Percentiles rank a stretch among this genome's conserved stretches.
Evolutionary conservation across 2,888 invertebrate species (phyloP).

Genomic region (Tachystola acroxantha): DNA sequence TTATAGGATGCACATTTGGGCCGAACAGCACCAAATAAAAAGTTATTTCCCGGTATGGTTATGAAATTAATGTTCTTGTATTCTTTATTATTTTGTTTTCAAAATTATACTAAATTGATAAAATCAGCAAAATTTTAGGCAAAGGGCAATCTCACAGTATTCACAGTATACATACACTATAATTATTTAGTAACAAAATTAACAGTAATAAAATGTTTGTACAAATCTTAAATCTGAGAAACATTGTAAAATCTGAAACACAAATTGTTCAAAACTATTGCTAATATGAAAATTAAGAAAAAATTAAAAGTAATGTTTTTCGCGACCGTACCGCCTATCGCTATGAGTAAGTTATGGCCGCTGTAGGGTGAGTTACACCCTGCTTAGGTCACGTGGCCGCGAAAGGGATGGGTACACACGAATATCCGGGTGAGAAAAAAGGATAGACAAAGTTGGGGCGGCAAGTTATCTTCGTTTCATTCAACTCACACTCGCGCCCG

Average conservation of each 20-base stretch:
- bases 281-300: too few relatives aligned
- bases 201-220: too few relatives aligned
- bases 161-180: too few relatives aligned
- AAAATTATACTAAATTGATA: not conserved
- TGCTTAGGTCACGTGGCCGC: conserved; percentile 76
- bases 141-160: too few relatives aligned
- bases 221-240: too few relatives aligned
- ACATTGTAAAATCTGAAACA: too few relatives aligned
- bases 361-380: conserved; percentile 78
- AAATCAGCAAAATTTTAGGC: not conserved
- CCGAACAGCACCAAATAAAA: conserved; percentile 69
- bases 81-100: conserved; percentile 5
- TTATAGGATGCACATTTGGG: conserved; percentile 76
- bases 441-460: conserved; percentile 67
- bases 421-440: conserved; percentile 37
- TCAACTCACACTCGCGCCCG: conserved; percentile 75
- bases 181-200: too few relatives aligned
- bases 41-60: conserved; percentile 56
- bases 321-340: conserved; percentile 75
- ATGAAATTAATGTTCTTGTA: conserved; percentile 43
- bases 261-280: too few relatives aligned
- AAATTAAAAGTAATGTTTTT: conserved; percentile 60
- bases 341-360: conserved; percentile 78
- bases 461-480: conserved; percentile 79
- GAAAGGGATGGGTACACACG: conserved; percentile 53